Base-by-base conservation (phyloP, 2,797 vertebrate species). In the Parambassis ranga region DNA sequence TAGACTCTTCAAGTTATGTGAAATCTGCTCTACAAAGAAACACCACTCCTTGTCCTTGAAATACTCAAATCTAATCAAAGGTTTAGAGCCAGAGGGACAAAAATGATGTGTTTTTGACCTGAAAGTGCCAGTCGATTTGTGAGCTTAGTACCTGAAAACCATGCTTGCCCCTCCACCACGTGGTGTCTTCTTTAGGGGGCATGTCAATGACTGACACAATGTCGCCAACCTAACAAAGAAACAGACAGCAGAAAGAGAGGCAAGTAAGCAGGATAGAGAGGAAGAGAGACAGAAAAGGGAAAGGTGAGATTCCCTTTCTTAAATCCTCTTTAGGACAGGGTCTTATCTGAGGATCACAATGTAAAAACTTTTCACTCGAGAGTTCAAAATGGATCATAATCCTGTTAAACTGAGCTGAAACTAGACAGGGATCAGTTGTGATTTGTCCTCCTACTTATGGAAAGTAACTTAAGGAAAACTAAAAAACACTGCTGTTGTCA, bases 121-220 rank as follows among this genome's bases (percentile, higher is more conserved):
- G 46, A 0, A 19, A 28, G 36, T 49, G 11, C 63, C 8, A 39
- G 27, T 5, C 18, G 43, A 31, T 41, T 14, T 42, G 24, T 18
- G 59, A 56, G 56, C 16, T 9, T 62, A 87, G 26, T 88, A 99
- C 98, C 96, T 99, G 97, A 80, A 99, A 99, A 60, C 96, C 97
- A 2, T 98, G 97, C 36, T 99, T 99, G 42, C 97, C 98, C 83
- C 98, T 94, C 98, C 98, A 99, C 98, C 98, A 99, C 0, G 96
- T 96, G 80, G 97, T 99, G 85, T 99, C 91, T 81, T 98, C 98
- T 90, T 98, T 99, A 0, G 98, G 98, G 15, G 98, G 98, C 98
- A 99, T 99, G 66, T 99, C 98, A 13, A 99, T 98, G 65, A 99
- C 98, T 16, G 98, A 99, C 58, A 99, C 98, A 1, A 99, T 98